Percentiles rank a stretch among this genome's conserved stretches.
phyloP scores from a whole-genome alignment of 2,888 invertebrate species.

The Plusia festucae region DNA sequence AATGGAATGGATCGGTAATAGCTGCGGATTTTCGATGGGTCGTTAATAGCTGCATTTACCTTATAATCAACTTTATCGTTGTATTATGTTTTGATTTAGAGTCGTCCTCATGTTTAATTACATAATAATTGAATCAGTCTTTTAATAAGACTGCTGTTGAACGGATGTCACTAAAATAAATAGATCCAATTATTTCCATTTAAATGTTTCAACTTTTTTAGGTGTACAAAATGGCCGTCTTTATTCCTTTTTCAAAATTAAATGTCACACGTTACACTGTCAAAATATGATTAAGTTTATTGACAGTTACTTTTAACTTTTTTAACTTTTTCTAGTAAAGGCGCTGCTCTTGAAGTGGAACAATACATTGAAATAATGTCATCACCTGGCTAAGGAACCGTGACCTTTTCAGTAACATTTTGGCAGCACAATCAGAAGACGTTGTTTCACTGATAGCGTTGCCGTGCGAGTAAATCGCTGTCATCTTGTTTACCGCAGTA shows the following conservation, averaged over 20 bases:
- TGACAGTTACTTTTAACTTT: background rate
- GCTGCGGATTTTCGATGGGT: too few species aligned
- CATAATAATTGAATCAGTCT: background rate
- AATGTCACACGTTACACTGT: background rate
- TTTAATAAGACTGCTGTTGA: background rate
- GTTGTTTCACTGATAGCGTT: constrained; percentile 45
- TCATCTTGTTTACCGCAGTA: constrained; percentile 54
- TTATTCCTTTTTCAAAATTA: background rate
- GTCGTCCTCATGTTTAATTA: background rate
- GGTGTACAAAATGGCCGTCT: background rate
- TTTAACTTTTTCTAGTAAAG: background rate
- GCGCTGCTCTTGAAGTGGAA: background rate
- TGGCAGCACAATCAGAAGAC: constrained; percentile 45
- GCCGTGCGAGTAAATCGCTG: constrained; percentile 41
- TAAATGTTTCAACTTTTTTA: background rate
- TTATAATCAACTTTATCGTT: background rate
- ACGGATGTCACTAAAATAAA: background rate
- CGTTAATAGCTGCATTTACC: too few species aligned
- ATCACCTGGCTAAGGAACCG: constrained; percentile 28
- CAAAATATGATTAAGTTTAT: background rate
- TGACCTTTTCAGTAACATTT: constrained; percentile 44
- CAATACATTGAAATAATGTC: constrained; percentile 12
- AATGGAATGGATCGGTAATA: too few species aligned
- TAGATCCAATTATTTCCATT: too few species aligned
- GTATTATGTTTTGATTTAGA: constrained; percentile 5